Conservation (phyloP, 2,113 vertebrate genomes). For the Bucco capensis region DNA sequence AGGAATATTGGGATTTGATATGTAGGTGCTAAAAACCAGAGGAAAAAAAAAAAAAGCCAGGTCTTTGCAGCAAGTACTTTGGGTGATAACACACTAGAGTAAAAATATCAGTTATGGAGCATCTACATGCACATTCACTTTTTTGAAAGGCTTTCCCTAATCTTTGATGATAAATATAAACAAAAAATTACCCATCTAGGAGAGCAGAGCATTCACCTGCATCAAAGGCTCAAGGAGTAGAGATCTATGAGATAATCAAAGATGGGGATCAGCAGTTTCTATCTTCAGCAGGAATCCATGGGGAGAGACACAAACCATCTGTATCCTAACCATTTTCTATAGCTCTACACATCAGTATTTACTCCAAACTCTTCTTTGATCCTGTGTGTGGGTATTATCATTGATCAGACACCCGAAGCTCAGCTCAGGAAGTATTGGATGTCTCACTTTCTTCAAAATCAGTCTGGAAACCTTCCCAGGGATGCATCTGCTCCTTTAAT, state of each 20-base stretch:
- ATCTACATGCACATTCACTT: neutral
- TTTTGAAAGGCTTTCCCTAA: neutral
- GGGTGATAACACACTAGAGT: neutral
- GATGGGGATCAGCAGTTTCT: neutral
- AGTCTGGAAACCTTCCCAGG: constrained; percentile 21
- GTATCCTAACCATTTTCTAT: neutral
- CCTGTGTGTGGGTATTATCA: neutral
- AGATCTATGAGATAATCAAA: neutral
- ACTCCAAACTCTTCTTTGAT: neutral
- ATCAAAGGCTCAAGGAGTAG: neutral
- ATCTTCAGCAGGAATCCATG: neutral
- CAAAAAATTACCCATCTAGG: neutral
- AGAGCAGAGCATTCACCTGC: neutral
- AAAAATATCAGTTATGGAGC: neutral
- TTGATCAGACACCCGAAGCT: constrained; percentile 2
- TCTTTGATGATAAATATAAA: neutral
- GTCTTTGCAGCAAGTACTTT: neutral
- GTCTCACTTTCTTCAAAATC: constrained; percentile 10
- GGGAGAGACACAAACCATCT: constrained; percentile 11
- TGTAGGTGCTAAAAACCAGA: neutral
- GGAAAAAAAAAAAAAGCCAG: neutral
- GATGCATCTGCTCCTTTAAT: constrained; percentile 33
- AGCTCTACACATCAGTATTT: neutral
- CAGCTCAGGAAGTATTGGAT: neutral
- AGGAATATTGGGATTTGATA: neutral